phyloP scores from a whole-genome alignment of 2,797 vertebrate species.

The Gorsachius magnificus region DNA sequence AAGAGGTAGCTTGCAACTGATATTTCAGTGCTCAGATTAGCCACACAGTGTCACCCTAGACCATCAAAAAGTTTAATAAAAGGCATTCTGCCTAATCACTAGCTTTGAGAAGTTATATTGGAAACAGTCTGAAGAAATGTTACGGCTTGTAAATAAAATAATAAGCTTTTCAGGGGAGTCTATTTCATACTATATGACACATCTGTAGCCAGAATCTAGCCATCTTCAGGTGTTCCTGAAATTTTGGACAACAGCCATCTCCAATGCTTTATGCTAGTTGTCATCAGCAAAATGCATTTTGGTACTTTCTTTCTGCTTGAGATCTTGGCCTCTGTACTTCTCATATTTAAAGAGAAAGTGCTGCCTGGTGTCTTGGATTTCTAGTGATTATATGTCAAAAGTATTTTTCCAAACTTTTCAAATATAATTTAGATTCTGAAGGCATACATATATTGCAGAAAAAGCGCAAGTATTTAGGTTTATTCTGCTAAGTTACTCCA shows the following conservation, averaged over 20 bases:
- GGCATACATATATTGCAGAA: neutral
- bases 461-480: neutral
- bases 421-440: neutral
- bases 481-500: neutral
- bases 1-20: neutral
- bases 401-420: neutral
- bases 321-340: neutral
- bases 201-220: neutral
- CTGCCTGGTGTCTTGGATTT: neutral
- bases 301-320: neutral
- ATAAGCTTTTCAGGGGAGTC: neutral
- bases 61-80: conserved; percentile 17
- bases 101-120: neutral
- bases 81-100: neutral
- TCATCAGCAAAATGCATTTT: neutral
- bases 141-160: neutral
- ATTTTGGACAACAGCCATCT: neutral
- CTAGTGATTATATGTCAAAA: neutral
- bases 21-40: conserved; percentile 56
- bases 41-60: conserved; percentile 74
- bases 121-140: neutral
- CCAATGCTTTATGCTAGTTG: neutral
- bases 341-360: neutral
- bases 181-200: fast-evolving
- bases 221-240: neutral